Evolutionary conservation across 2,113 vertebrate genomes (phyloP).

Genomic region (Otolemur garnettii): DNA sequence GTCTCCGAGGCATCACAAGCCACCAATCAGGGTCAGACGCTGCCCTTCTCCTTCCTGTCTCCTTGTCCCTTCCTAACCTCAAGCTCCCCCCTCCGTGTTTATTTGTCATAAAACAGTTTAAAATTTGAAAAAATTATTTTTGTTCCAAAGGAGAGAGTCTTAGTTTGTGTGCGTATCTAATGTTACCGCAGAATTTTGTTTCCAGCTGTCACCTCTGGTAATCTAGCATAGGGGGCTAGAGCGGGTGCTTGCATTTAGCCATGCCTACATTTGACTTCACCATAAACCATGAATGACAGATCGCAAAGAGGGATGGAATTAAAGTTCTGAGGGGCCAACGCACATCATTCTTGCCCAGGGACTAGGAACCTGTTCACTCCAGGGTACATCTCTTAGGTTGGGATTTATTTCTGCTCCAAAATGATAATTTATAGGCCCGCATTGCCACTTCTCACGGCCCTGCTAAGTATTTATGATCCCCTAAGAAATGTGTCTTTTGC

Average conservation of each 20-base stretch:
- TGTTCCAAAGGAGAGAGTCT: not conserved
- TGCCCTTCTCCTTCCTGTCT: not conserved
- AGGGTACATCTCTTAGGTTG: constrained; percentile 54
- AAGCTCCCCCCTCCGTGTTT: not conserved
- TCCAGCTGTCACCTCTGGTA: not conserved
- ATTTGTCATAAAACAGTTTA: not conserved
- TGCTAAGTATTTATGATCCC: constrained; percentile 81
- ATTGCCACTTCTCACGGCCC: constrained; percentile 68
- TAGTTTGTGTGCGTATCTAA: not conserved
- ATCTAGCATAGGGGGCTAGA: not conserved
- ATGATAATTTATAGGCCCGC: constrained; percentile 76
- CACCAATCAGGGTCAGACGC: constrained; percentile 95
- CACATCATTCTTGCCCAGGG: constrained; percentile 50
- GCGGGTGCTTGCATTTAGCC: not conserved
- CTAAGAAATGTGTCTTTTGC: constrained; percentile 74
- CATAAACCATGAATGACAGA: constrained; percentile 64
- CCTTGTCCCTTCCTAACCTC: not conserved
- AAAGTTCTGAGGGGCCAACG: constrained; percentile 61
- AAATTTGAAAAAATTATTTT: not conserved
- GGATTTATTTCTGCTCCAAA: constrained; percentile 82
- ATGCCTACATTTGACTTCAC: not conserved
- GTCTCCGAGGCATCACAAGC: constrained; percentile 95
- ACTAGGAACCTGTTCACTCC: constrained; percentile 64
- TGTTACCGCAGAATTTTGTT: not conserved
- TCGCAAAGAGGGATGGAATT: constrained; percentile 59